Base-by-base conservation (phyloP, 30 jellyfish, hydroid and myxozoan genomes). In the Aurelia sp. region DNA sequence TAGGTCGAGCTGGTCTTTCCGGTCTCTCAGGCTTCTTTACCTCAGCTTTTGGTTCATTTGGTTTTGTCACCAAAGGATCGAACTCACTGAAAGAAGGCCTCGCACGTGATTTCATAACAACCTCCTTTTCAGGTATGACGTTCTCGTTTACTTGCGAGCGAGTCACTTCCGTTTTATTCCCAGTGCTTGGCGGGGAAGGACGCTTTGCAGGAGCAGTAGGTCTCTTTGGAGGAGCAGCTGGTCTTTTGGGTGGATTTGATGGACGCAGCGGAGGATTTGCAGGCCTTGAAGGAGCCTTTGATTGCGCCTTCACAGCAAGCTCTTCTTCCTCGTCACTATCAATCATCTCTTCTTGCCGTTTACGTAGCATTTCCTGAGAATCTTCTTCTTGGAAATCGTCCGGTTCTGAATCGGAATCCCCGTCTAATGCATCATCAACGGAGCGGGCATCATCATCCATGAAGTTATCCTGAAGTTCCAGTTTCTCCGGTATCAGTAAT, bases 241-340 rank as follows among this genome's bases (percentile, higher is more conserved):
- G 91, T 9, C 96, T 85, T 67, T 78, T 84, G 12, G 91, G 91
- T 22, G 91, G 84, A 58, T 59, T 24, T 8, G 63, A 13, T 55
- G 89, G 89, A 18, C 86, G 84, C 50, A 16, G 85, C 9, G 90
- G 90, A 13, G 80, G 74, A 48, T 41, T 47, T 15, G 33, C 41
- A 15, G 88, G 88, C 18, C 67, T 20, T 18, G 44, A 30, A 2
- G 88, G 73, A 31, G 24, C 5, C 18, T 44, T 17, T 22, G 76
- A 8, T 4, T 48, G 24, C 63, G 73, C 65, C 62, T 84, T 22
- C 18, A 50, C 62, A 13, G 47, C 58, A 30, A 19, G 59, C 21
- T 78, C 91, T n/a, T 78, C 97, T 27, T 89, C 97, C 17, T 89
- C 97, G 68, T 89, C 97, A 63, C 97, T 89, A 80, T 89, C 97